Base-by-base conservation (phyloP, 2,888 invertebrate species). In the Thymelicus acteon region DNA sequence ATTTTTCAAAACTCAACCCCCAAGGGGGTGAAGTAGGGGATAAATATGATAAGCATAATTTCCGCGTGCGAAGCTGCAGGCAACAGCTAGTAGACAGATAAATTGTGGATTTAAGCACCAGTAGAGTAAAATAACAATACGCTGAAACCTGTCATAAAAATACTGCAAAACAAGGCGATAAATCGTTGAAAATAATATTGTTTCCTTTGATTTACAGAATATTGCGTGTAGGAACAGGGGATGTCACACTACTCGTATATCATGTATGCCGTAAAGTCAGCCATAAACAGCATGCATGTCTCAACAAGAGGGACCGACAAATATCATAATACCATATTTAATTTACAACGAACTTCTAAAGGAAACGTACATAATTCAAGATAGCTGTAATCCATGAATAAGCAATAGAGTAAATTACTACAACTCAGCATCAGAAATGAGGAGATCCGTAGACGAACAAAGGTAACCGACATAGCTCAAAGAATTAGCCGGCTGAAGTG, bases 251-350 rank as follows among this genome's bases (percentile, higher is more conserved):
- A 58, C 58, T 70, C 60, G 37, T 65, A 65, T 71, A 64, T 70
- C 70, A 64, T 63, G 57, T 39, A 48, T 60, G 49, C 49, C 49
- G 60, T 67, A 67, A 67, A 39, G 52, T 37, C 52, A 49, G 15
- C 49, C n/a, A 37, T 44, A 44, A 67, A 93, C 89, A 92, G 88
- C 87, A 88, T 82, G 85, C 84, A 88, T 87, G 88, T 19, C 52
- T 15, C 52, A 8, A 88, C 86, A 85, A 85, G 86, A 88, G 86
- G 88, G 87, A 85, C 89, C 87, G 81, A 85, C 77, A 58, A 39
- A 58, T 78, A 78, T 86, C 85, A 85, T 85, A 60, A 12, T 31
- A 58, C 8, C 44, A 44, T n/a, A 58, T 37, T 54, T 24, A 24
- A 54, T 54, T 54, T 24, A 24, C 24, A 54, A 19, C 44, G 12